A percentile compares a stretch with the other conserved stretches of the same genome.
Conservation (phyloP, 1,140 invertebrate genomes). For the Campoletis sonorensis region DNA sequence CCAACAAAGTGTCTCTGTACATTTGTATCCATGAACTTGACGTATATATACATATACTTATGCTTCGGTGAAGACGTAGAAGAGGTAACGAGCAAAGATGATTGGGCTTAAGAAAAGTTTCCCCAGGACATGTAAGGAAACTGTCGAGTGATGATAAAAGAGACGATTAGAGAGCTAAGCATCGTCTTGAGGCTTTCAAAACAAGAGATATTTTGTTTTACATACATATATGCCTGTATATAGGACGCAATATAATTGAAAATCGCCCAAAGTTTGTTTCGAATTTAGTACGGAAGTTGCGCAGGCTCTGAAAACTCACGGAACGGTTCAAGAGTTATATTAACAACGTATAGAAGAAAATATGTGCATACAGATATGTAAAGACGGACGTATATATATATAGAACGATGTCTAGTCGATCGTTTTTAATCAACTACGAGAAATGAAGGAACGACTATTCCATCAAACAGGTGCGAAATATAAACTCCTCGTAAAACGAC, state of each 20-base stretch:
- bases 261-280: not conserved
- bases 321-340: not conserved
- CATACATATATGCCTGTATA: not conserved
- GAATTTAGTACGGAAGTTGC: not conserved
- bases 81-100: slow-evolving; percentile 16
- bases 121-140: not conserved
- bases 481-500: slow-evolving; percentile 9
- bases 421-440: slow-evolving; percentile 36
- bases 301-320: not conserved
- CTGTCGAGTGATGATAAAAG: slow-evolving; percentile 14
- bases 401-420: not conserved
- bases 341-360: not conserved
- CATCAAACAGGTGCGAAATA: slow-evolving; percentile 22
- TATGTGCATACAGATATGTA: not conserved
- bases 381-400: not conserved
- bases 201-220: not conserved
- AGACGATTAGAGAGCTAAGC: not conserved
- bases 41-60: not conserved
- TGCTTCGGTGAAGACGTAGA: not conserved
- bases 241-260: not conserved
- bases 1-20: no score
- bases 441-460: slow-evolving; percentile 28
- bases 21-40: not conserved
- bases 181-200: not conserved
- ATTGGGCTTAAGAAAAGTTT: not conserved